Evolutionary conservation across 37 sponge, comb jelly and placozoan genomes (phyloP).

Genomic region (Eunapius fragilis): DNA sequence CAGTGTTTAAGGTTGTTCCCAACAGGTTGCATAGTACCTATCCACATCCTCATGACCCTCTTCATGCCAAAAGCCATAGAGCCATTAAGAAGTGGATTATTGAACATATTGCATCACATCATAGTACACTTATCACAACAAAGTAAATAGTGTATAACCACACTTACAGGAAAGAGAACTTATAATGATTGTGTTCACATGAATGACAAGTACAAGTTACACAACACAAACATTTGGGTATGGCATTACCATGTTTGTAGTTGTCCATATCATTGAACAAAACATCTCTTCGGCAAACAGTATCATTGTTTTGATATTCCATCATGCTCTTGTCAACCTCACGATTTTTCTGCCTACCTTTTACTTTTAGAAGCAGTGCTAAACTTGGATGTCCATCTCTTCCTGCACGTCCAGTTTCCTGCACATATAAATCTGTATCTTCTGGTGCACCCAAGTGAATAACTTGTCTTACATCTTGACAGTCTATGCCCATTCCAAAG

Average conservation of each 20-base stretch:
- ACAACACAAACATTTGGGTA: slow-evolving; percentile 23
- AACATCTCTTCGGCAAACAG: too few relatives aligned
- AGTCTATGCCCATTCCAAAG: too few relatives aligned
- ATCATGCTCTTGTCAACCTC: slow-evolving; percentile 5
- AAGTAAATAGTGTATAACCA: slow-evolving; percentile 3
- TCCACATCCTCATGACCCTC: not conserved
- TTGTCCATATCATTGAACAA: slow-evolving; percentile 22
- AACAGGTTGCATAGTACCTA: slow-evolving; percentile 3
- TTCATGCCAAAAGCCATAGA: too few relatives aligned
- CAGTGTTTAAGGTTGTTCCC: not conserved
- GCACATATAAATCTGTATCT: too few relatives aligned
- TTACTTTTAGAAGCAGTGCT: too few relatives aligned
- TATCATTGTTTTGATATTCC: not conserved
- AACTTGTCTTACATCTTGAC: too few relatives aligned
- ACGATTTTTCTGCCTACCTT: too few relatives aligned
- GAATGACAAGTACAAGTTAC: slow-evolving; percentile 1
- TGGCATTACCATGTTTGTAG: not conserved
- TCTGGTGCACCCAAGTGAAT: too few relatives aligned
- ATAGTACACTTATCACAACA: slow-evolving; percentile 15
- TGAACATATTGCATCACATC: slow-evolving; percentile 17
- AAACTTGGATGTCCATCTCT: too few relatives aligned
- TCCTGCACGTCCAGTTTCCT: too few relatives aligned
- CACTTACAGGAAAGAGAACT: too few relatives aligned
- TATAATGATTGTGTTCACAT: not conserved
- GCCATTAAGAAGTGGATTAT: slow-evolving; percentile 3